phyloP scores from a whole-genome alignment of 2,888 invertebrate genomes.

The Melieria omissa region DNA sequence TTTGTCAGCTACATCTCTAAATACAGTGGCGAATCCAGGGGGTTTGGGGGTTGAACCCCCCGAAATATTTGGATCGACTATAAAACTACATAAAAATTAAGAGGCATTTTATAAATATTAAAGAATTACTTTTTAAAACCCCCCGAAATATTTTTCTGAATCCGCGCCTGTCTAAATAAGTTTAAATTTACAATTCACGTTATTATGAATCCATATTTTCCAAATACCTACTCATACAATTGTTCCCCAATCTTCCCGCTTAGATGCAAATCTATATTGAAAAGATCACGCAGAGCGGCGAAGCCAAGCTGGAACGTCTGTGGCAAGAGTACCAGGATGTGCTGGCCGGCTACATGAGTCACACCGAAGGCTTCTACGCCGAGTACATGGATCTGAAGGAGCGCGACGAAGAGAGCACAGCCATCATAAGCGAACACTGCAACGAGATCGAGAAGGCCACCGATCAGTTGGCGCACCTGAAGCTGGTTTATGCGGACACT shows the following conservation, averaged over 20 bases:
- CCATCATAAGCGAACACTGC: conserved; percentile 62
- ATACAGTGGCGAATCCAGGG: no score
- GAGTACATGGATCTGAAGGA: conserved; percentile 67
- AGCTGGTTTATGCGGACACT: conserved; percentile 69
- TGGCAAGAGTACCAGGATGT: conserved; percentile 66
- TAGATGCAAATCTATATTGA: conserved; percentile 66
- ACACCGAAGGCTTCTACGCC: conserved; percentile 66
- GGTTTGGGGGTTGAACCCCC: no score
- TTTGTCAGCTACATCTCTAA: no score
- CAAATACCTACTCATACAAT: no score
- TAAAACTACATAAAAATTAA: no score
- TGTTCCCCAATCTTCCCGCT: conserved; percentile 4
- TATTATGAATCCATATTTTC: no score
- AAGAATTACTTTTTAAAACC: no score
- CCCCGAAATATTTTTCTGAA: no score
- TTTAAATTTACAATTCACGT: no score
- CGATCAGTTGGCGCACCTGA: conserved; percentile 60
- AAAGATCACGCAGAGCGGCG: conserved; percentile 66
- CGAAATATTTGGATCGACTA: no score
- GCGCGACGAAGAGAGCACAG: conserved; percentile 65
- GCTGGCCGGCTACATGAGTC: conserved; percentile 62
- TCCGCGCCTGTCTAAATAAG: no score
- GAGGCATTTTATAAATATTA: no score
- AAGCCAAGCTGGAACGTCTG: conserved; percentile 68
- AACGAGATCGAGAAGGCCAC: conserved; percentile 61